phyloP scores from a whole-genome alignment of 2,113 vertebrate genomes.

The Ranitomeya imitator region DNA sequence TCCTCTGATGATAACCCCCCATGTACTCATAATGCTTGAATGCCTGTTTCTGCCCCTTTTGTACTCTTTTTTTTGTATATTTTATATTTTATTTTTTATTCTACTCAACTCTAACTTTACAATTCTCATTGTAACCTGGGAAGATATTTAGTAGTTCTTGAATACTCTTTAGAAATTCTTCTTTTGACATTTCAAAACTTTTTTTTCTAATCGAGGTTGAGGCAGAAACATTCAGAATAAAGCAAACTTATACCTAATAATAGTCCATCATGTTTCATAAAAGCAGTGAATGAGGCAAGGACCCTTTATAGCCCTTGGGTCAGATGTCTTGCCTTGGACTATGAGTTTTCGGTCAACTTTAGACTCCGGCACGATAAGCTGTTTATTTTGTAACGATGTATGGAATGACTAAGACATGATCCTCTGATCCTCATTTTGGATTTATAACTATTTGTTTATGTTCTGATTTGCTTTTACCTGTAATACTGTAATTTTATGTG shows the following conservation, averaged over 20 bases:
- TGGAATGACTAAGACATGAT: conserved; percentile 7
- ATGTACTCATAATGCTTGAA: too few species aligned
- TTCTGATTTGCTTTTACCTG: background rate
- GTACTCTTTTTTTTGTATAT: too few species aligned
- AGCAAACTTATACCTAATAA: background rate
- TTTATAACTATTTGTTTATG: conserved; percentile 13
- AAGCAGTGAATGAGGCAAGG: background rate
- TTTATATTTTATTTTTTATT: too few species aligned
- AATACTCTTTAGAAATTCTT: too few species aligned
- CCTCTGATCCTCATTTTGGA: conserved; percentile 14
- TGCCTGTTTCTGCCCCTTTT: too few species aligned
- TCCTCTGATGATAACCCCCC: too few species aligned
- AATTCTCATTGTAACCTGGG: too few species aligned
- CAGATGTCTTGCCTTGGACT: background rate
- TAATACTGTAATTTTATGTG: conserved; percentile 17
- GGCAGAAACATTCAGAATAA: background rate
- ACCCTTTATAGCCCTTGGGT: background rate
- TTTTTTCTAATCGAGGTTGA: background rate
- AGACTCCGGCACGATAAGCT: background rate
- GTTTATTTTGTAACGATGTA: conserved; percentile 15
- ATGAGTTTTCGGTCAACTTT: background rate
- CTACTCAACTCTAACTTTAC: too few species aligned
- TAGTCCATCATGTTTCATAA: background rate
- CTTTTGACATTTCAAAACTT: too few species aligned
- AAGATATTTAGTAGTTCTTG: too few species aligned